Evolutionary conservation across 2,888 invertebrate genomes (phyloP).

Genomic region (Agrenia bidenticulata): DNA sequence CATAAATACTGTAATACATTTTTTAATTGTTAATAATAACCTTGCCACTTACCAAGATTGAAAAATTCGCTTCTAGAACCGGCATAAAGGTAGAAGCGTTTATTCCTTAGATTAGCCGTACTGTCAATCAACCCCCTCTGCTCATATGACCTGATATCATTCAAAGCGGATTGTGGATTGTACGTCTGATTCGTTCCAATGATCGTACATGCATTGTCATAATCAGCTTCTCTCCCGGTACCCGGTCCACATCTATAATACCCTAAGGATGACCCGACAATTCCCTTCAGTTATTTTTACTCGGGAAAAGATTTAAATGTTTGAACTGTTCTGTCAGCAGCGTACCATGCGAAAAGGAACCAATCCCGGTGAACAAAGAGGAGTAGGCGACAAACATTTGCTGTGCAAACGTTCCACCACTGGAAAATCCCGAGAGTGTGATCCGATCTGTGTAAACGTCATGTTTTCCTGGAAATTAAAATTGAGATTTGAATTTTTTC

Average conservation of each 20-base stretch:
- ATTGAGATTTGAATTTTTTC: no score
- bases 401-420: slow-evolving; percentile 51
- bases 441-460: slow-evolving; percentile 37
- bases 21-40: not conserved
- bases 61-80: slow-evolving; percentile 44
- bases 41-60: slow-evolving; percentile 38
- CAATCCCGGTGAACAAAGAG: slow-evolving; percentile 49
- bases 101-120: slow-evolving; percentile 44
- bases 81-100: slow-evolving; percentile 48
- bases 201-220: slow-evolving; percentile 50
- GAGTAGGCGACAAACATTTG: slow-evolving; percentile 50
- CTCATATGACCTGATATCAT: slow-evolving; percentile 43
- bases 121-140: slow-evolving; percentile 44
- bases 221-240: slow-evolving; percentile 37
- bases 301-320: not conserved
- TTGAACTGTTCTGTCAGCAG: not conserved
- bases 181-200: slow-evolving; percentile 28
- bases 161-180: slow-evolving; percentile 37
- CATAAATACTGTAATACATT: not conserved
- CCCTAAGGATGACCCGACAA: slow-evolving; percentile 23
- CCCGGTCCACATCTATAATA: slow-evolving; percentile 51
- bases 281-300: not conserved
- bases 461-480: slow-evolving; percentile 27
- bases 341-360: slow-evolving; percentile 51
- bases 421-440: slow-evolving; percentile 50